These are phyloP conservation scores for Alloplasta piceator DNA, from an alignment of 2,888 invertebrate genomes.

Conservation along the genomic window DNA sequence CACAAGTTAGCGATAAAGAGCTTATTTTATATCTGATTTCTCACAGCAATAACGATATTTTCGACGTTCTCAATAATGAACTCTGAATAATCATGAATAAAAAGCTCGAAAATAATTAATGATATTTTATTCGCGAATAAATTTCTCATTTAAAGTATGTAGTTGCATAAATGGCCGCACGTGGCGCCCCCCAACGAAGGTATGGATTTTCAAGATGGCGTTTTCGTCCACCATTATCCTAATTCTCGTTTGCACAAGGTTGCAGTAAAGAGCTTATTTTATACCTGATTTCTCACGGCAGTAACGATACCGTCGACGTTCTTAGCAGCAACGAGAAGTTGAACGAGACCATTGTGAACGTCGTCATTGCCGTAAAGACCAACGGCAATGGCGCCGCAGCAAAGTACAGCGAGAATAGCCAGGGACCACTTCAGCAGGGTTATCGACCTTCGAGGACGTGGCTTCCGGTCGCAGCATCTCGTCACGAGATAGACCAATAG, in stretches of 20 bases:
- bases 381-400: slow-evolving; percentile 95
- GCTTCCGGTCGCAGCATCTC: slow-evolving; percentile 97
- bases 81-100: no score
- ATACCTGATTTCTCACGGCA: slow-evolving; percentile 92
- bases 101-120: no score
- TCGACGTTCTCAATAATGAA: slow-evolving; percentile 94
- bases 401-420: slow-evolving; percentile 92
- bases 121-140: no score
- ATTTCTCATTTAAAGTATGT: no score
- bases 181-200: no score
- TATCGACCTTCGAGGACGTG: slow-evolving; percentile 94
- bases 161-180: no score
- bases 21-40: slow-evolving; percentile 88
- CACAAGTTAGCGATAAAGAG: no score
- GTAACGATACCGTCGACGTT: slow-evolving; percentile 92
- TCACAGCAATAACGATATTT: slow-evolving; percentile 90
- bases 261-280: no score
- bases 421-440: slow-evolving; percentile 92
- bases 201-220: no score
- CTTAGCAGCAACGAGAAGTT: slow-evolving; percentile 91
- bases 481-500: slow-evolving; percentile 96
- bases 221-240: no score
- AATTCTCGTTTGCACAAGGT: no score
- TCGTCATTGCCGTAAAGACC: slow-evolving; percentile 98
- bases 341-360: slow-evolving; percentile 94